These are phyloP conservation scores for Bryconaethiops microstoma DNA, from an alignment of 2,797 vertebrate species.

Conservation along the genomic window DNA sequence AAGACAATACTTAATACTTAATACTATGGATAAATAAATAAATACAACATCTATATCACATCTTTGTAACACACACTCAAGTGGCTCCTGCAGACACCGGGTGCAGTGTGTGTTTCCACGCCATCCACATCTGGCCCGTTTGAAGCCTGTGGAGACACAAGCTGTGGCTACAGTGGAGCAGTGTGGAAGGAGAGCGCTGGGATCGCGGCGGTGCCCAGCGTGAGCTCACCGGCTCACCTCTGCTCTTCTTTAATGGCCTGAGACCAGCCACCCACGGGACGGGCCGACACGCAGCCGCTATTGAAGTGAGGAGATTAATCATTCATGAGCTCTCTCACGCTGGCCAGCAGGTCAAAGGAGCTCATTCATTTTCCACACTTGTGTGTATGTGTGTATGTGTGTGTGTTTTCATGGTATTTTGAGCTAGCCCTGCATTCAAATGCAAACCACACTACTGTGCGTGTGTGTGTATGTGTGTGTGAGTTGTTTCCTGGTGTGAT, in stretches of 20 bases:
- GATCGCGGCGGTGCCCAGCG: slow-evolving; percentile 50
- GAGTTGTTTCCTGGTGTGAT: too few relatives aligned
- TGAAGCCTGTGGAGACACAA: slow-evolving; percentile 77
- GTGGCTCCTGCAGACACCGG: slow-evolving; percentile 48
- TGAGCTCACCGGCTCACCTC: slow-evolving; percentile 71
- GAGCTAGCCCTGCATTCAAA: background rate
- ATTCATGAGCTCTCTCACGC: slow-evolving; percentile 35
- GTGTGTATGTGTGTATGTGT: background rate
- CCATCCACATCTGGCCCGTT: slow-evolving; percentile 76
- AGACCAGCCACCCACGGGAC: slow-evolving; percentile 60
- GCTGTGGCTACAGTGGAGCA: slow-evolving; percentile 80
- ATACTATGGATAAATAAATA: too few relatives aligned
- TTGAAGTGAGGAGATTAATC: slow-evolving; percentile 51
- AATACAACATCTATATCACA: too few relatives aligned
- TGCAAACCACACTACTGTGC: background rate
- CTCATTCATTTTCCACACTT: slow-evolving; percentile 5
- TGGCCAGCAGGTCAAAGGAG: background rate
- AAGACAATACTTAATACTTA: too few relatives aligned
- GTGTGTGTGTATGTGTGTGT: background rate
- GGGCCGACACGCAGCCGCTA: slow-evolving; percentile 10
- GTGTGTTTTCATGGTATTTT: too few relatives aligned
- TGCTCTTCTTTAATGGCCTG: slow-evolving; percentile 72
- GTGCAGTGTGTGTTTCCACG: slow-evolving; percentile 65
- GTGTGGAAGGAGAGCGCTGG: slow-evolving; percentile 73
- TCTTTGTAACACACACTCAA: slow-evolving; percentile 1